Conservation (phyloP, 2,888 invertebrate genomes). For the Masnerella sp. region DNA sequence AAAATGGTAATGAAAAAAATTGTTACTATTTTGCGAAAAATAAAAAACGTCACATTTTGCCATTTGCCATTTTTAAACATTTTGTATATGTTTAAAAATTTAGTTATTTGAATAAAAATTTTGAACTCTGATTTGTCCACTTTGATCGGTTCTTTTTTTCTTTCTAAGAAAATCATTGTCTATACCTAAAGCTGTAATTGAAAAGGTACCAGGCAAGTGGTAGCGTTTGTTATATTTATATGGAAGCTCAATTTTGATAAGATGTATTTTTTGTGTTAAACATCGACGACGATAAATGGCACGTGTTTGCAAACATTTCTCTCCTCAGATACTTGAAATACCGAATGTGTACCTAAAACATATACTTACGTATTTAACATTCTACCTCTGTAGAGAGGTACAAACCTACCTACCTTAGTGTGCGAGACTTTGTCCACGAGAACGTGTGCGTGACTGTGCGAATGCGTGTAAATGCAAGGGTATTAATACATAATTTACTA, state of each 20-base stretch:
- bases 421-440: constrained; percentile 42
- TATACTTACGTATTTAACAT: constrained; percentile 48
- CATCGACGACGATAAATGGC: constrained; percentile 39
- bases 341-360: constrained; percentile 58
- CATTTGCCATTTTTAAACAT: too few relatives aligned
- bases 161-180: not conserved
- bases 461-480: constrained; percentile 37
- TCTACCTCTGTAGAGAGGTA: constrained; percentile 62
- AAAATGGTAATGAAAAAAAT: too few relatives aligned
- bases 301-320: constrained; percentile 39
- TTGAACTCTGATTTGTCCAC: too few relatives aligned
- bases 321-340: constrained; percentile 43
- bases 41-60: too few relatives aligned
- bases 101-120: too few relatives aligned
- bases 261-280: constrained; percentile 25
- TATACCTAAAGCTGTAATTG: constrained; percentile 9
- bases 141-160: not conserved
- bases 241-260: constrained; percentile 50
- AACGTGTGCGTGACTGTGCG: constrained; percentile 42
- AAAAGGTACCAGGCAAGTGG: constrained; percentile 9
- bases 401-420: constrained; percentile 59
- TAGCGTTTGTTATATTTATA: constrained; percentile 53
- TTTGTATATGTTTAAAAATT: too few relatives aligned
- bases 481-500: constrained; percentile 63
- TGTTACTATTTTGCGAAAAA: too few relatives aligned